phyloP scores from a whole-genome alignment of 2,888 invertebrate genomes.

The Rosalia funebris region DNA sequence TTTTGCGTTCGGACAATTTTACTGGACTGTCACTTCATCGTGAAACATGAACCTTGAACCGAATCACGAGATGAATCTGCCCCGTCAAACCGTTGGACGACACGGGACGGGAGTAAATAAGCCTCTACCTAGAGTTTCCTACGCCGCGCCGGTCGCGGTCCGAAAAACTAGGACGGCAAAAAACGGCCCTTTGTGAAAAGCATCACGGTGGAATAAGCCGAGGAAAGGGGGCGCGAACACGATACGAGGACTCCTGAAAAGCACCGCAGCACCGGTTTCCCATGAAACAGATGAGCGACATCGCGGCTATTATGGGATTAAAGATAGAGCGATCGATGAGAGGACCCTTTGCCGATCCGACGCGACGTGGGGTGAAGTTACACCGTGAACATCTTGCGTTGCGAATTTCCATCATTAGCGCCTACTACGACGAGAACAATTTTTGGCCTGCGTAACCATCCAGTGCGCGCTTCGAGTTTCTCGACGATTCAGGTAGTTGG shows the following conservation, averaged over 20 bases:
- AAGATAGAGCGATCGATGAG: slow-evolving; percentile 41
- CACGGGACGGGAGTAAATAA: not conserved
- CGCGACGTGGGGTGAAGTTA: slow-evolving; percentile 30
- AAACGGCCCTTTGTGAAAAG: slow-evolving; percentile 21
- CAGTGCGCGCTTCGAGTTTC: slow-evolving; percentile 7
- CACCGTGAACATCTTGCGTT: slow-evolving; percentile 36
- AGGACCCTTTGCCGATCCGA: slow-evolving; percentile 21
- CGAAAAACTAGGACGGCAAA: slow-evolving; percentile 11
- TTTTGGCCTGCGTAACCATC: slow-evolving; percentile 6
- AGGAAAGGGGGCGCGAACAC: slow-evolving; percentile 17
- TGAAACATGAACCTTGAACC: too few relatives aligned
- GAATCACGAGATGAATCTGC: too few relatives aligned
- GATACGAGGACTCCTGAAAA: slow-evolving; percentile 12
- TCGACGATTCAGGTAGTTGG: slow-evolving; percentile 21
- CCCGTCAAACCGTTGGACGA: not conserved
- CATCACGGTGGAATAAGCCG: not conserved
- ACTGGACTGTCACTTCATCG: too few relatives aligned
- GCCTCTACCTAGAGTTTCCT: not conserved
- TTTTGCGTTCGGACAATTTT: too few relatives aligned
- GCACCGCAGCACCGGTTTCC: slow-evolving; percentile 22
- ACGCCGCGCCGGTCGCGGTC: not conserved
- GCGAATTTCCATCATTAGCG: slow-evolving; percentile 39
- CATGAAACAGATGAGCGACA: slow-evolving; percentile 33
- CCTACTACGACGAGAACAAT: slow-evolving; percentile 19
- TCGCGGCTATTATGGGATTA: slow-evolving; percentile 42